These are phyloP conservation scores for Pycnomerus fuliginosus DNA, from an alignment of 2,888 invertebrate genomes.

Conservation along the genomic window DNA sequence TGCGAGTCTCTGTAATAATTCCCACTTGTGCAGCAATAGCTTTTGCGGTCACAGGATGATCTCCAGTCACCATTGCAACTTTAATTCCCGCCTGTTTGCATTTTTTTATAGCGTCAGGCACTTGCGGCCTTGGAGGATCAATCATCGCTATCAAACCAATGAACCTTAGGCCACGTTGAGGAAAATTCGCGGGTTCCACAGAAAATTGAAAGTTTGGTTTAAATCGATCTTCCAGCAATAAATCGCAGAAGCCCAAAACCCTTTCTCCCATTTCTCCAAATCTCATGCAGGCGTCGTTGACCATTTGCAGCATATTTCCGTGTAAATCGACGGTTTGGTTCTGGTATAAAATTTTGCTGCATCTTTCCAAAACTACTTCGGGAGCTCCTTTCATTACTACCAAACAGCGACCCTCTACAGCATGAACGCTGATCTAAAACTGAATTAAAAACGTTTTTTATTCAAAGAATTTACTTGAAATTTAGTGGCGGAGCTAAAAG, in stretches of 20 bases:
- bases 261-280: slow-evolving; percentile 79
- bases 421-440: slow-evolving; percentile 61
- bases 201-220: slow-evolving; percentile 62
- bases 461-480: slow-evolving; percentile 57
- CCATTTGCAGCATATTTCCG: slow-evolving; percentile 56
- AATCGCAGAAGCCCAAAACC: slow-evolving; percentile 82
- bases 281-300: slow-evolving; percentile 72
- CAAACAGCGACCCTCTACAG: slow-evolving; percentile 55
- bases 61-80: slow-evolving; percentile 79
- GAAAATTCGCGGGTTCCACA: slow-evolving; percentile 67
- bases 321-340: slow-evolving; percentile 59
- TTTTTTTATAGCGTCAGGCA: slow-evolving; percentile 64
- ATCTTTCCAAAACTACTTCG: slow-evolving; percentile 68
- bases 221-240: slow-evolving; percentile 55
- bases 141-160: slow-evolving; percentile 65
- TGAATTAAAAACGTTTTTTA: slow-evolving; percentile 4
- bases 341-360: slow-evolving; percentile 60
- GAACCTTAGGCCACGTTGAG: slow-evolving; percentile 62
- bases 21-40: slow-evolving; percentile 75
- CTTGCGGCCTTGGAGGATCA: slow-evolving; percentile 67
- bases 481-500: slow-evolving; percentile 69
- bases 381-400: slow-evolving; percentile 78
- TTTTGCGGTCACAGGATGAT: slow-evolving; percentile 79
- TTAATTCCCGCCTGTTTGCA: slow-evolving; percentile 79
- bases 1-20: slow-evolving; percentile 58